Base-by-base conservation (phyloP, 2,888 invertebrate genomes). In the Hedychridium roseum region DNA sequence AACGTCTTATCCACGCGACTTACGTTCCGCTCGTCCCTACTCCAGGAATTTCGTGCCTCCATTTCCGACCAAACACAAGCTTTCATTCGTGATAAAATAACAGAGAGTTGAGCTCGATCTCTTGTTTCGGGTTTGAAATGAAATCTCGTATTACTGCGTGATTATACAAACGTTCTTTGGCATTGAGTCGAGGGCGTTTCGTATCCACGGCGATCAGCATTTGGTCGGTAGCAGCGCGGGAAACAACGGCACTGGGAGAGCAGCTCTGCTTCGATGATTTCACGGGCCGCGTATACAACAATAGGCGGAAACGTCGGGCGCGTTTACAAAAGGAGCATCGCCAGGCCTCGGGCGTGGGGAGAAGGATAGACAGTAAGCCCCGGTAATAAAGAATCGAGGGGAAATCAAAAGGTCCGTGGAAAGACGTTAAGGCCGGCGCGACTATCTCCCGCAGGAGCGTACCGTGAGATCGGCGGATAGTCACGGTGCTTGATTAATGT, bases 401-500 rank as follows among this genome's bases (percentile, higher is more conserved):
- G 23, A 54, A 54, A 63, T 63, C 60, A 63, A 63, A n/a, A 63
- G 53, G 47, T 40, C 45, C 54, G 35, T 53, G 31, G 42, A 53
- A 45, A 57, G 54, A 54, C 44, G 45, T 51, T 53, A 44, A 50
- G 50, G 40, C 18, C 49, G n/a, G n/a, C n/a, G n/a, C n/a, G n/a
- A n/a, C n/a, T 57, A 59, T 62, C 54, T 54, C 49, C 49, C 50
- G 46, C 57, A 36, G 46, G 17, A 40, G 44, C 40, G 57, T 35
- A 42, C 46, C 44, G 43, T 42, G 41, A 48, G 63, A 64, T 63
- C 37, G 43, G 38, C 21, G 32, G 64, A 67, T 67, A 67, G 65
- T 66, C 58, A 64, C 61, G 64, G 48, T 54, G 50, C 40, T 51
- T 62, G 64, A 52, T 54, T 57, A 57, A 64, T 60, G 61, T 59